phyloP scores from a whole-genome alignment of 2,797 vertebrate species.

The Atherinosoma microstoma region DNA sequence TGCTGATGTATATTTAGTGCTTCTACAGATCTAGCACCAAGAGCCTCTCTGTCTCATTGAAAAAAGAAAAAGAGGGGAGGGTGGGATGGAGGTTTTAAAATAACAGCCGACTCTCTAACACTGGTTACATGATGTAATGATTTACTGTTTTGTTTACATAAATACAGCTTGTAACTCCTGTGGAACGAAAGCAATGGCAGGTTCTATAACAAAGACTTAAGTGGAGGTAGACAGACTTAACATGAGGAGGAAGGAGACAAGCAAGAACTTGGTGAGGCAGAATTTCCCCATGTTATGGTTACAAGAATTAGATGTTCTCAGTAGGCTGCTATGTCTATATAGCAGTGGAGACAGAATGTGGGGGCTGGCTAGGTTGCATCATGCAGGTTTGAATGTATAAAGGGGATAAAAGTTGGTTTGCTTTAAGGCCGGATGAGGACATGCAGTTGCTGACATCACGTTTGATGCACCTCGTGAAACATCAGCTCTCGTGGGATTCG shows the following conservation, averaged over 20 bases:
- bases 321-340: slow-evolving; percentile 20
- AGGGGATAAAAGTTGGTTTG: slow-evolving; percentile 33
- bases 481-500: slow-evolving; percentile 92
- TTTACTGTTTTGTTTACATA: slow-evolving; percentile 60
- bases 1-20: slow-evolving; percentile 22
- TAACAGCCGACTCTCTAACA: slow-evolving; percentile 48
- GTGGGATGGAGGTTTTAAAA: slow-evolving; percentile 24
- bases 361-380: slow-evolving; percentile 33
- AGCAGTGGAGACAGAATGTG: slow-evolving; percentile 26
- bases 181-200: slow-evolving; percentile 17
- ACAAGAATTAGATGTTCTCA: slow-evolving; percentile 35
- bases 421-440: slow-evolving; percentile 56
- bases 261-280: slow-evolving; percentile 25
- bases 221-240: slow-evolving; percentile 67
- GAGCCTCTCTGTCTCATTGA: slow-evolving; percentile 12
- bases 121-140: slow-evolving; percentile 37
- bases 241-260: slow-evolving; percentile 23
- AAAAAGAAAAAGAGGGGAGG: slow-evolving; percentile 3
- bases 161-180: slow-evolving; percentile 50
- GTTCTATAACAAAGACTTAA: slow-evolving; percentile 35
- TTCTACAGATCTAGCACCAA: slow-evolving; percentile 18
- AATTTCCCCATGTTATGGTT: slow-evolving; percentile 36
- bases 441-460: slow-evolving; percentile 80
- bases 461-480: slow-evolving; percentile 94
- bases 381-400: slow-evolving; percentile 46